A percentile compares a stretch with the other conserved stretches of the same genome.
phyloP scores from a whole-genome alignment of 2,113 vertebrate genomes.

The Caracal caracal region DNA sequence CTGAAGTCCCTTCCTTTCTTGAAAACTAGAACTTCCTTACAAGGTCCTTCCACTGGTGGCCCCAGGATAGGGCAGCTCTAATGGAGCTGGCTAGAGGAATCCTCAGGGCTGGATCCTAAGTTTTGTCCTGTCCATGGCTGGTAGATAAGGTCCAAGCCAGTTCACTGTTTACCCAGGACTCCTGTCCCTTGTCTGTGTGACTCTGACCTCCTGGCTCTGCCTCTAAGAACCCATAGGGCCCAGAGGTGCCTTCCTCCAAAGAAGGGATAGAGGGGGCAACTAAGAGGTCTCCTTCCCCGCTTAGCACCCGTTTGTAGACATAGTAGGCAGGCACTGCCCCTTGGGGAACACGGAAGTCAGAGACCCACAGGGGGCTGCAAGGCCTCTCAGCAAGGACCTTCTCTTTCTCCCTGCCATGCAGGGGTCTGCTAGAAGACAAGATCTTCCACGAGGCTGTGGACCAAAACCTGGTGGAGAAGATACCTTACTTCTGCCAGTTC shows the following conservation, averaged over 20 bases:
- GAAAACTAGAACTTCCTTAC: background rate
- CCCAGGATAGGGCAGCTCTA: background rate
- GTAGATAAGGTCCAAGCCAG: background rate
- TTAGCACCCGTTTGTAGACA: background rate
- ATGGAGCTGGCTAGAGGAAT: background rate
- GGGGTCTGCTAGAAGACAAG: conserved; percentile 89
- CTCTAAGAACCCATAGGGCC: background rate
- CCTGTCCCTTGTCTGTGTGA: background rate
- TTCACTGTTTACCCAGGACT: background rate
- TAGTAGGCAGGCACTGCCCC: background rate
- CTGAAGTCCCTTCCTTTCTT: background rate
- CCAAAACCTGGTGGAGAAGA: conserved; percentile 80
- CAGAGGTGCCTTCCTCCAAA: background rate
- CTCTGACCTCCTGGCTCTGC: background rate
- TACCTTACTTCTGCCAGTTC: conserved; percentile 89
- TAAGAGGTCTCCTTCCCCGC: background rate
- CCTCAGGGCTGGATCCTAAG: background rate
- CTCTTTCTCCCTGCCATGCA: conserved; percentile 71
- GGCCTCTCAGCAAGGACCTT: background rate
- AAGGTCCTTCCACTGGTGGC: background rate
- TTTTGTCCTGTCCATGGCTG: background rate
- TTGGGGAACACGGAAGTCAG: background rate
- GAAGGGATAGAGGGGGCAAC: background rate
- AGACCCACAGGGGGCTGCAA: background rate
- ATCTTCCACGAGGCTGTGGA: conserved; percentile 85